Evolutionary conservation across 2,113 vertebrate genomes (phyloP).

Genomic region (Capreolus pygargus): DNA sequence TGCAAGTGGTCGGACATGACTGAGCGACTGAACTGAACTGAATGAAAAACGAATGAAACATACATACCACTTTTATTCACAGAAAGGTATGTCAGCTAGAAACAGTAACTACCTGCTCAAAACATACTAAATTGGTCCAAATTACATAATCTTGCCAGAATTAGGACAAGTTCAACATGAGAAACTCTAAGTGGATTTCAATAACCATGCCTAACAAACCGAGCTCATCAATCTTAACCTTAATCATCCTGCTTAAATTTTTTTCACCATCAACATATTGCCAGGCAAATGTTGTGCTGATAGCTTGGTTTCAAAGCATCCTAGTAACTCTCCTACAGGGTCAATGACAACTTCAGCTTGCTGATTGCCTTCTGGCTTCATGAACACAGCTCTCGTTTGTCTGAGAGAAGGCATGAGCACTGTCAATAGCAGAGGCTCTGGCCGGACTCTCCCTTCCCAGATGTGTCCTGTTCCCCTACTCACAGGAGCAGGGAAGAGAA

Average conservation of each 20-base stretch:
- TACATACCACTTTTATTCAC: neutral
- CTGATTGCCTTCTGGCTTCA: neutral
- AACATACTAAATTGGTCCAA: neutral
- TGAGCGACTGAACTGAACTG: too few relatives aligned
- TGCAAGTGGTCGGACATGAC: too few relatives aligned
- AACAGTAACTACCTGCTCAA: neutral
- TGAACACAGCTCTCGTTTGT: neutral
- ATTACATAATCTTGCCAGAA: neutral
- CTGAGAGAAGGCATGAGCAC: neutral
- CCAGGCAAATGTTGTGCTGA: neutral
- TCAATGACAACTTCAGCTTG: neutral
- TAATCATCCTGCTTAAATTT: neutral
- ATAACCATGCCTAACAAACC: neutral
- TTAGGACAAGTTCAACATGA: neutral
- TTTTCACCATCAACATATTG: neutral
- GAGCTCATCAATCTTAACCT: neutral
- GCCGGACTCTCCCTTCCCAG: neutral
- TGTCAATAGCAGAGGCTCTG: neutral
- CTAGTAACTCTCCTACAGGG: neutral
- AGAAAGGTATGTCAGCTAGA: neutral
- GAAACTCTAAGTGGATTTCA: neutral
- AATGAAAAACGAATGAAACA: neutral
- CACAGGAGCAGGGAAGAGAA: neutral
- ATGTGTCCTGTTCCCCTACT: too few relatives aligned
- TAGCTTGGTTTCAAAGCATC: neutral